phyloP scores from a whole-genome alignment of 2,113 vertebrate species.

The Seriola rivoliana region DNA sequence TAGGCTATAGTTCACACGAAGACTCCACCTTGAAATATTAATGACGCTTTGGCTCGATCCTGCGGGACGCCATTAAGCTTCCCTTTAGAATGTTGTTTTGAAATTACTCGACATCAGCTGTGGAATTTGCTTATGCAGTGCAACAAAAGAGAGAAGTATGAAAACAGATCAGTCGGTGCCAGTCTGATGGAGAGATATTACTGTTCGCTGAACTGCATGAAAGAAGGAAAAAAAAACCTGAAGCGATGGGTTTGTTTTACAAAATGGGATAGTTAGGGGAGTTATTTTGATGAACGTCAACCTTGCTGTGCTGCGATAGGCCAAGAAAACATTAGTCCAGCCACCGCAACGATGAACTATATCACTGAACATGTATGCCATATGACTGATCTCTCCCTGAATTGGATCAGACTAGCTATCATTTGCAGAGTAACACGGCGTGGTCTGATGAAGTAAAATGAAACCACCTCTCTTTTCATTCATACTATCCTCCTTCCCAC shows the following conservation, averaged over 20 bases:
- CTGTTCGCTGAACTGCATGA: neutral
- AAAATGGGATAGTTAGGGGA: slow-evolving; percentile 6
- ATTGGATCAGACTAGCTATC: slow-evolving; percentile 11
- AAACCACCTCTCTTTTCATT: neutral
- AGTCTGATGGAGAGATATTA: neutral
- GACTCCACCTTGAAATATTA: slow-evolving; percentile 28
- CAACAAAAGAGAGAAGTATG: slow-evolving; percentile 1
- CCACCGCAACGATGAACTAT: neutral
- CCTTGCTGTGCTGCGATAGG: neutral
- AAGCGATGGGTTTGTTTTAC: slow-evolving; percentile 20
- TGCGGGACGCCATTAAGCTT: slow-evolving; percentile 11
- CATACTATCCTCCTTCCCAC: neutral
- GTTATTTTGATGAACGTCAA: slow-evolving; percentile 2
- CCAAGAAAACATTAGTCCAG: slow-evolving; percentile 37
- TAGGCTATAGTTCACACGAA: slow-evolving; percentile 6
- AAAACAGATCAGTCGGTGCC: neutral
- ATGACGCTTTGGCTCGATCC: slow-evolving; percentile 6
- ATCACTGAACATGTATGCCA: neutral
- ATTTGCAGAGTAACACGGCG: neutral
- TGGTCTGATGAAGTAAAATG: slow-evolving; percentile 29
- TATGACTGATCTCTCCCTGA: slow-evolving; percentile 31
- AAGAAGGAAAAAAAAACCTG: neutral
- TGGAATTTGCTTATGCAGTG: neutral
- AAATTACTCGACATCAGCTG: slow-evolving; percentile 31
- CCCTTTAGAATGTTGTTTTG: neutral